Evolutionary conservation across 2,888 invertebrate species (phyloP), one percentile per base, ranked within the genome.

Genomic region (Notodonta dromedarius): DNA sequence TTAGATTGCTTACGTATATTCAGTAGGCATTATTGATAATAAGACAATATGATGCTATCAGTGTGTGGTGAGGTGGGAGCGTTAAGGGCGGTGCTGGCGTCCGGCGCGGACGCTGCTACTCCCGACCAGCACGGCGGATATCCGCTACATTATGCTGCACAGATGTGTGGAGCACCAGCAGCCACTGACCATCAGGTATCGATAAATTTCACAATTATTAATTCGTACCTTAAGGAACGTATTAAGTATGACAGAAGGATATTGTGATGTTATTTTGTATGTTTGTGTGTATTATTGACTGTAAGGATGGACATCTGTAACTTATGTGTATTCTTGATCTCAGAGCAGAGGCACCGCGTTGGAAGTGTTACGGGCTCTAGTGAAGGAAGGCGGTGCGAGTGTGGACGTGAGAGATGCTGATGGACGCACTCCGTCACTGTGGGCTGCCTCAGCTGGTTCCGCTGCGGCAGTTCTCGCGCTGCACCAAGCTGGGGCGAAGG

Each of bases 371-470:
- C 95, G 97, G 62, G 96, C 96, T 7, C 95, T 98, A 11, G 94
- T 98, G 39, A 94, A 95, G 58, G 95, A 96, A 77, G 96, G 96
- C 12, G 96, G 97, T 11, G 97, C 97, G 5, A 95, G 96, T 24
- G 97, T 98, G 0, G 96, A 98, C 72, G 97, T 97, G 0, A 95
- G 96, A 60, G 99, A 99, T 87, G 96, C 97, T 54, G 99, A 99
- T 83, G 98, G 98, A 0, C 94, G 99, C 9, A 98, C 98, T 77
- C 99, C 99, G 0, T 93, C 99, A 59, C 91, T 99, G 12, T 99
- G 99, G 99, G 99, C 99, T 0, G 98, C 99, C 0, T 98, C 98
- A 71, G 98, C 99, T 32, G 99, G 99, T 6, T 98, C 98, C 50
- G 96, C 97, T 0, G 97, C 98, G 71, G 99, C 99, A 0, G 96